phyloP scores from a whole-genome alignment of 2,113 vertebrate species.

The Stigmatopora nigra region DNA sequence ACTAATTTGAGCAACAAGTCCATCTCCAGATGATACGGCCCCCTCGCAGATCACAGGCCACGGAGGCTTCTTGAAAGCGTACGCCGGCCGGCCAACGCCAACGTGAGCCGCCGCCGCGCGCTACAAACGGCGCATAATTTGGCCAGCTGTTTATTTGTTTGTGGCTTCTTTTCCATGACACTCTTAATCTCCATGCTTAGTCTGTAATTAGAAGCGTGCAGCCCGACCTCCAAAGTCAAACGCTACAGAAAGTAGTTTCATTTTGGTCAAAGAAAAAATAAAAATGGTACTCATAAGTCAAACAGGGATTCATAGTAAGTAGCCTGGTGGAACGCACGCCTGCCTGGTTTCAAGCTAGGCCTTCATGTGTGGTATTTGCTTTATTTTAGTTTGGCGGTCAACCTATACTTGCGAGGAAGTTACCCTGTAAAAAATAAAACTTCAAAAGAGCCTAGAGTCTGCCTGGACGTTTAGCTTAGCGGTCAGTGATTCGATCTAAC shows the following conservation, averaged over 20 bases:
- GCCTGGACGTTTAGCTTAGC: too few relatives aligned
- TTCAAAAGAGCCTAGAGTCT: neutral
- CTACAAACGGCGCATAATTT: constrained; percentile 46
- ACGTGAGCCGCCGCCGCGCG: constrained; percentile 37
- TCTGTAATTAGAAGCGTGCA: constrained; percentile 5
- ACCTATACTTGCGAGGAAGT: neutral
- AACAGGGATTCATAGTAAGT: neutral
- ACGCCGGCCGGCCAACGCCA: constrained; percentile 20
- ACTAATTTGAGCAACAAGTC: constrained; percentile 76
- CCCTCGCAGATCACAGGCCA: constrained; percentile 63
- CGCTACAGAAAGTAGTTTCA: neutral
- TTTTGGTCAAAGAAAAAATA: neutral
- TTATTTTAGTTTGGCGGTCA: neutral
- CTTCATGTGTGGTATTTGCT: neutral
- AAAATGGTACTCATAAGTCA: neutral
- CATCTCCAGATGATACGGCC: constrained; percentile 76
- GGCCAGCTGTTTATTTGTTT: constrained; percentile 56
- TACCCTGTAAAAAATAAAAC: neutral
- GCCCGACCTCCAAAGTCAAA: neutral
- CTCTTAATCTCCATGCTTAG: constrained; percentile 1
- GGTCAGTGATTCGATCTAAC: too few relatives aligned
- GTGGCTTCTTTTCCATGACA: constrained; percentile 17
- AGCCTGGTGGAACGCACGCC: neutral
- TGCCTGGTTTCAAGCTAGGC: neutral
- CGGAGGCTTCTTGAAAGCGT: constrained; percentile 46